A percentile compares a stretch with the other conserved stretches of the same genome.
phyloP scores from a whole-genome alignment of 2,113 vertebrate genomes.

The Elachura formosa region DNA sequence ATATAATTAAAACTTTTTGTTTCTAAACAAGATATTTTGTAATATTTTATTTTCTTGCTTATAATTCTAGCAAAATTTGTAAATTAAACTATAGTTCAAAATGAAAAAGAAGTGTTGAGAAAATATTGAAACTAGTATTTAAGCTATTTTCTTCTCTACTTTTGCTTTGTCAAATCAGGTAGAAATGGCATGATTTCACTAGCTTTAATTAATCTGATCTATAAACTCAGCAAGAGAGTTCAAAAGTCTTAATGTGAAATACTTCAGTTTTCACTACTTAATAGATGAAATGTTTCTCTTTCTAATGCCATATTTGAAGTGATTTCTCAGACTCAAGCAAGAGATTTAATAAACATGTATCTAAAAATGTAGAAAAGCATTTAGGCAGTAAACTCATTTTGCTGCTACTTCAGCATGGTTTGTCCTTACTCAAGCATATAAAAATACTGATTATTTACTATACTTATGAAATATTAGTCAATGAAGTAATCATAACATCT shows the following conservation, averaged over 20 bases:
- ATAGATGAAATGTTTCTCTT: not conserved
- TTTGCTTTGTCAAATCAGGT: not conserved
- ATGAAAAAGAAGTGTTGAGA: not conserved
- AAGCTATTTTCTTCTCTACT: not conserved
- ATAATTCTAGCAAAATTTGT: not conserved
- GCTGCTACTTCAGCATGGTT: not conserved
- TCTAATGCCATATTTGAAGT: not conserved
- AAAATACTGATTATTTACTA: not conserved
- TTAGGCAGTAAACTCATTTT: not conserved
- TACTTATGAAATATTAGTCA: rapidly evolving
- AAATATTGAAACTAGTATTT: not conserved
- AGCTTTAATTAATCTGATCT: not conserved
- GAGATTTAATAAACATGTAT: not conserved
- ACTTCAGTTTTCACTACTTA: not conserved
- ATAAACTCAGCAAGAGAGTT: not conserved
- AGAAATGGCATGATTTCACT: not conserved
- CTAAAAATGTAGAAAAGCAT: not conserved
- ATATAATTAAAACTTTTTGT: not conserved
- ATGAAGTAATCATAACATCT: not conserved
- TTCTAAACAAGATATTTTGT: not conserved
- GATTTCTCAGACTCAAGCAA: not conserved
- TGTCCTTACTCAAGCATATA: not conserved
- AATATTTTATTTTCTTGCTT: not conserved
- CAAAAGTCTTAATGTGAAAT: not conserved
- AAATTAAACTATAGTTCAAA: not conserved